Evolutionary conservation across 2,113 vertebrate species (phyloP).

Genomic region (Marcusenius ussheri): DNA sequence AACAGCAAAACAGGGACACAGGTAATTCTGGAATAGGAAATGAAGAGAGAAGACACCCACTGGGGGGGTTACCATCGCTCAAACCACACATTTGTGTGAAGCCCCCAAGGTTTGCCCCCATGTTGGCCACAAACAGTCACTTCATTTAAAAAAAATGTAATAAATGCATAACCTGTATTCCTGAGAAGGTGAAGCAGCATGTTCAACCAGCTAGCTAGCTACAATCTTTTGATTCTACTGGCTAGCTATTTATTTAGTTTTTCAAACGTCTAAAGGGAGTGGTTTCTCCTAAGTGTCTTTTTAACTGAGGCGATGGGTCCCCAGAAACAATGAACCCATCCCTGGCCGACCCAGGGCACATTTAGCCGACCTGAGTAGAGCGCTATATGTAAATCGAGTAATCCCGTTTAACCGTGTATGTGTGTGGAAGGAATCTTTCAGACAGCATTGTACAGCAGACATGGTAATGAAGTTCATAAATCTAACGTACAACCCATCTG

Average conservation of each 20-base stretch:
- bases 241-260: neutral
- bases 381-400: neutral
- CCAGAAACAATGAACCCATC: neutral
- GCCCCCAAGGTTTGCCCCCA: neutral
- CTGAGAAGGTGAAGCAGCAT: neutral
- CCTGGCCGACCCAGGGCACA: neutral
- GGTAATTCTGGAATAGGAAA: neutral
- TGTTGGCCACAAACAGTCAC: neutral
- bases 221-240: neutral
- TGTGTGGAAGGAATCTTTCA: neutral
- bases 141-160: neutral
- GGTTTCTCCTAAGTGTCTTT: neutral
- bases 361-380: neutral
- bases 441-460: neutral
- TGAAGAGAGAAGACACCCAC: neutral
- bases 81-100: neutral
- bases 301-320: neutral
- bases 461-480: neutral
- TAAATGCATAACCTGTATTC: neutral
- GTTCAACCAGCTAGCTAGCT: neutral
- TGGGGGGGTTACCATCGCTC: neutral
- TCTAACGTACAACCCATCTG: conserved; percentile 38
- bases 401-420: neutral
- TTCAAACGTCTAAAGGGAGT: neutral
- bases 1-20: neutral